phyloP scores from a whole-genome alignment of 2,797 vertebrate genomes.

The Takifugu ocellatus region DNA sequence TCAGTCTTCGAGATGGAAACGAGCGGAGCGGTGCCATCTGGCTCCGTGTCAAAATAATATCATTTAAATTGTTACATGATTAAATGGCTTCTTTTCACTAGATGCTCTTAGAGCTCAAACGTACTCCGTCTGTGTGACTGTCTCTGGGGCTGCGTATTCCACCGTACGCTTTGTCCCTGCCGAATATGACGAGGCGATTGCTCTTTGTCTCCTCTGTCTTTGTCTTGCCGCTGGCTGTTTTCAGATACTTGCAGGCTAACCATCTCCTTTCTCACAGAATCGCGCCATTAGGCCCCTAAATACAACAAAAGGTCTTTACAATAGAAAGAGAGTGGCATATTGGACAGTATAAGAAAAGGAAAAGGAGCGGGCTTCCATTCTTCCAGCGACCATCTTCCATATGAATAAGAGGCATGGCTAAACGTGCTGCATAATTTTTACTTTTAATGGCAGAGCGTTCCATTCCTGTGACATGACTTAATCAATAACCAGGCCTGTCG shows the following conservation, averaged over 20 bases:
- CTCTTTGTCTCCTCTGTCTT: constrained; percentile 53
- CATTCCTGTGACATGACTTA: constrained; percentile 81
- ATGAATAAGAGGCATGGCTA: constrained; percentile 77
- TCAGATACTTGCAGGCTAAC: constrained; percentile 50
- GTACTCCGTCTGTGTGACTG: constrained; percentile 10
- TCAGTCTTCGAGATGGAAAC: constrained; percentile 52
- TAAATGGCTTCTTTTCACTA: constrained; percentile 72
- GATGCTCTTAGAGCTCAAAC: constrained; percentile 50
- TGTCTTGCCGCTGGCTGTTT: constrained; percentile 56
- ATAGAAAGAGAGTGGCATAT: constrained; percentile 38
- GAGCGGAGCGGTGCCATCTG: constrained; percentile 73
- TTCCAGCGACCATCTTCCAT: constrained; percentile 63
- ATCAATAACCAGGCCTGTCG: constrained; percentile 80
- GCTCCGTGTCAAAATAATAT: constrained; percentile 72
- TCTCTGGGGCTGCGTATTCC: too few relatives aligned
- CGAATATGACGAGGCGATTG: constrained; percentile 32
- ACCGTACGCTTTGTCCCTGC: constrained; percentile 42
- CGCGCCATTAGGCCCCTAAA: constrained; percentile 58
- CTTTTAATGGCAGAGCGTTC: constrained; percentile 82
- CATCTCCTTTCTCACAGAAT: constrained; percentile 46
- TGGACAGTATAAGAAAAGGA: constrained; percentile 47
- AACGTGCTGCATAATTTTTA: constrained; percentile 82
- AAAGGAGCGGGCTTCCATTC: constrained; percentile 59
- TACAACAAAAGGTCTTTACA: constrained; percentile 60
- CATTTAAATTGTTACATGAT: constrained; percentile 75